These are phyloP conservation scores for Gambelia wislizenii DNA, from an alignment of 2,797 vertebrate genomes.

Conservation along the genomic window DNA sequence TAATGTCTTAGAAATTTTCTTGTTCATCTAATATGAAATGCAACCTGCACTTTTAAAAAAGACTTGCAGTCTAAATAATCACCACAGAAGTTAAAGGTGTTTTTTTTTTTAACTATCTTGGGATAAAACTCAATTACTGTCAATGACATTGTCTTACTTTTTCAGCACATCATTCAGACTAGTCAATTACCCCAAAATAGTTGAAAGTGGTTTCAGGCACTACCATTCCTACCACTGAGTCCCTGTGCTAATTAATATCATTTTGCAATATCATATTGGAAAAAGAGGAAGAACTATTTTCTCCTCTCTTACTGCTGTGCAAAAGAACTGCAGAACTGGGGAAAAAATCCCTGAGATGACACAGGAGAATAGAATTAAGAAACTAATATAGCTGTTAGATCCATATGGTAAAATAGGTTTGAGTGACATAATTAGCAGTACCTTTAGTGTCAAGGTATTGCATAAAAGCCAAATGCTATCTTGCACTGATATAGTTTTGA, in stretches of 20 bases:
- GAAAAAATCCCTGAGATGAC: slow-evolving; percentile 19
- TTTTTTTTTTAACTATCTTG: background rate
- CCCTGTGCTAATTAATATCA: slow-evolving; percentile 33
- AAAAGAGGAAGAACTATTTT: slow-evolving; percentile 41
- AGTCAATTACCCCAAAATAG: slow-evolving; percentile 54
- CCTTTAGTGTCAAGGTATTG: background rate
- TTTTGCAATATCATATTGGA: slow-evolving; percentile 45
- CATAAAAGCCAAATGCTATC: slow-evolving; percentile 48
- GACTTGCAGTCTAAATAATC: slow-evolving; percentile 36
- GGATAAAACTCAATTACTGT: slow-evolving; percentile 46
- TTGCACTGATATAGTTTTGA: slow-evolving; percentile 11
- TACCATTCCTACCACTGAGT: slow-evolving; percentile 55
- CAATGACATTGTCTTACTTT: slow-evolving; percentile 15
- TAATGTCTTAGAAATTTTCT: background rate
- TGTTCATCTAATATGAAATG: background rate
- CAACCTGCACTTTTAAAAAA: slow-evolving; percentile 42
- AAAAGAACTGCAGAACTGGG: background rate
- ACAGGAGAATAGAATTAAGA: slow-evolving; percentile 40
- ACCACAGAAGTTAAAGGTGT: slow-evolving; percentile 19
- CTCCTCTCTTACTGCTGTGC: background rate
- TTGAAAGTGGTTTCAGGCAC: slow-evolving; percentile 36
- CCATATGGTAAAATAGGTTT: slow-evolving; percentile 53
- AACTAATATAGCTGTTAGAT: slow-evolving; percentile 47
- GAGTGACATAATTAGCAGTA: background rate
- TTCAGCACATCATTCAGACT: slow-evolving; percentile 22